Evolutionary conservation across 1,140 invertebrate genomes (phyloP).

Genomic region (Listronotus bonariensis): DNA sequence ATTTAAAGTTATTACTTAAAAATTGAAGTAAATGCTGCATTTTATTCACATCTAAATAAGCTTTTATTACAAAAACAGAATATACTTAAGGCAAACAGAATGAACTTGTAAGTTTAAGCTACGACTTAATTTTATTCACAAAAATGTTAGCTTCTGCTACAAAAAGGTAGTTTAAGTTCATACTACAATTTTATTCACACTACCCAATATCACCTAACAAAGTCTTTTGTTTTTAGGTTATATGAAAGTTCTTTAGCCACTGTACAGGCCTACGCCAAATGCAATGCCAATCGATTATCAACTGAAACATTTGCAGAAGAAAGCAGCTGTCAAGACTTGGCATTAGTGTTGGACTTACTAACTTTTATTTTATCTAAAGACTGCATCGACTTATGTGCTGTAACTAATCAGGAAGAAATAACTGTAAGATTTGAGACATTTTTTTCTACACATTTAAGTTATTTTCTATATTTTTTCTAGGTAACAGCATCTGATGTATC

Average conservation of each 20-base stretch:
- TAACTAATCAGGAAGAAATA: conserved; percentile 46
- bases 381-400: conserved; percentile 65
- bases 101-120: too few species aligned
- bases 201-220: too few species aligned
- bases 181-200: too few species aligned
- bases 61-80: too few species aligned
- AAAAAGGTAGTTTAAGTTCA: too few species aligned
- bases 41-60: too few species aligned
- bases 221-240: conserved; percentile 49
- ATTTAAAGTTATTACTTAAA: too few species aligned
- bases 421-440: conserved; percentile 21
- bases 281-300: conserved; percentile 61
- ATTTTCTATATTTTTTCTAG: conserved; percentile 18
- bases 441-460: too few species aligned
- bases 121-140: too few species aligned
- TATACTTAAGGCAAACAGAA: too few species aligned
- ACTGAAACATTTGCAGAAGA: conserved; percentile 67
- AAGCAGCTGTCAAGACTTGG: conserved; percentile 72
- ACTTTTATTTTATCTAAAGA: conserved; percentile 74
- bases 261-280: conserved; percentile 75
- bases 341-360: conserved; percentile 72
- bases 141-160: too few species aligned
- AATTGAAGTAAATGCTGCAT: too few species aligned
- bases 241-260: conserved; percentile 67
- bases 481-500: conserved; percentile 68